Percentiles rank a stretch among this genome's conserved stretches.
These are phyloP conservation scores for Lithobates sylvaticus DNA, from an alignment of 2,797 vertebrate species.

Conservation along the genomic window DNA sequence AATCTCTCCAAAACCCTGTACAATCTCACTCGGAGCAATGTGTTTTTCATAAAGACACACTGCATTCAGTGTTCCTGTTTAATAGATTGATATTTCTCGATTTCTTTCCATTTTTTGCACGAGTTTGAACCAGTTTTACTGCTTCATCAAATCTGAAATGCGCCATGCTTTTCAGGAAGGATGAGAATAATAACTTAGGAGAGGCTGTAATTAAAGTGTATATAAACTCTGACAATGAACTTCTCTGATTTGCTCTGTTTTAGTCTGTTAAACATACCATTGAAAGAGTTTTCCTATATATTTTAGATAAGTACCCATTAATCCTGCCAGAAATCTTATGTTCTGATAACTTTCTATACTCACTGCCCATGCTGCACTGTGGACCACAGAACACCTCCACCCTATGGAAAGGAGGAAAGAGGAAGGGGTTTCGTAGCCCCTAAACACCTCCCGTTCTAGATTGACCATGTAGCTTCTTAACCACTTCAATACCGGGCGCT, in stretches of 20 bases:
- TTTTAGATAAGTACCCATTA: too few relatives aligned
- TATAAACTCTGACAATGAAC: too few relatives aligned
- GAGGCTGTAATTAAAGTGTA: not conserved
- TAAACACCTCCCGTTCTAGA: too few relatives aligned
- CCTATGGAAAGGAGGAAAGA: too few relatives aligned
- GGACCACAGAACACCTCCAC: not conserved
- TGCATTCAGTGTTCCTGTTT: not conserved
- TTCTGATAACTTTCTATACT: too few relatives aligned
- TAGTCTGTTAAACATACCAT: too few relatives aligned
- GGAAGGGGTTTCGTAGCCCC: too few relatives aligned
- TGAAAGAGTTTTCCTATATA: too few relatives aligned
- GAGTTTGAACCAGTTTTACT: not conserved
- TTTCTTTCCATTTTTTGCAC: constrained; percentile 10
- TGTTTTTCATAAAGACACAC: constrained; percentile 54
- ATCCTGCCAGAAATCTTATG: too few relatives aligned
- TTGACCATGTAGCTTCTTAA: too few relatives aligned
- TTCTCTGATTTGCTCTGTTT: too few relatives aligned
- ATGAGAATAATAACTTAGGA: not conserved
- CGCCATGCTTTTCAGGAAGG: not conserved
- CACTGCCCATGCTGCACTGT: not conserved
- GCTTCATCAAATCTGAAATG: not conserved
- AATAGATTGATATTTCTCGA: not conserved
- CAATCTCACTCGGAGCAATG: constrained; percentile 50
- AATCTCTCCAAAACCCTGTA: constrained; percentile 31
- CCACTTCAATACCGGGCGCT: too few relatives aligned